Base-by-base conservation (phyloP, 2,888 invertebrate genomes). In the Pollenia angustigena region DNA sequence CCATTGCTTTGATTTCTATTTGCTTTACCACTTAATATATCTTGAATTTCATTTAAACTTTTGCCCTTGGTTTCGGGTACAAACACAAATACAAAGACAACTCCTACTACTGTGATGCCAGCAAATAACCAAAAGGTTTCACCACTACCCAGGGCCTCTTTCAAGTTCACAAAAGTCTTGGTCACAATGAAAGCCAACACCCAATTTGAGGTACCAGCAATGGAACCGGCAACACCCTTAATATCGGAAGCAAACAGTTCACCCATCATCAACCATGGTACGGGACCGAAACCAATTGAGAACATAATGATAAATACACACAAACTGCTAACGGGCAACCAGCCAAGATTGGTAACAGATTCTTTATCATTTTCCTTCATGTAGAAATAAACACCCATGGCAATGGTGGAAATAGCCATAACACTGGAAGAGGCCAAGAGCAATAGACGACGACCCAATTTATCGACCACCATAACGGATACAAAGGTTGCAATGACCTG, bases 171-270 rank as follows among this genome's bases (percentile, higher is more conserved):
- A 89, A 96, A 97, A 42, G 96, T 96, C 90, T 96, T 96, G 0
- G 97, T 97, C 0, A 97, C 96, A 0, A 97, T 90, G 92, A 97
- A 97, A 60, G 96, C 96, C 89, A 97, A 94, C 16, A 96, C 92
- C 97, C 97, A 97, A 92, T 97, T 98, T 72, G 97, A 95, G 0
- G 97, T 95, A 32, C 97, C 97, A 1, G 97, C 97, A 40, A 97
- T 95, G 0, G 97, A 96, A 23, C 96, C 95, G 40, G 96, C 96
- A 74, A 96, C 94, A 4, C 95, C 96, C 91, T 97, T 97, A 83
- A 97, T 96, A 90, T 97, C 96, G 1, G 96, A 94, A 68, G 97
- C 95, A 92, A 98, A 96, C 12, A 98, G 94, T 92, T 98, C 98
- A 3, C 97, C 95, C 92, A 96, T 94, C 93, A 93, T 96, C 94